Conservation (phyloP, 2,797 vertebrate species). For the Acomys russatus region DNA sequence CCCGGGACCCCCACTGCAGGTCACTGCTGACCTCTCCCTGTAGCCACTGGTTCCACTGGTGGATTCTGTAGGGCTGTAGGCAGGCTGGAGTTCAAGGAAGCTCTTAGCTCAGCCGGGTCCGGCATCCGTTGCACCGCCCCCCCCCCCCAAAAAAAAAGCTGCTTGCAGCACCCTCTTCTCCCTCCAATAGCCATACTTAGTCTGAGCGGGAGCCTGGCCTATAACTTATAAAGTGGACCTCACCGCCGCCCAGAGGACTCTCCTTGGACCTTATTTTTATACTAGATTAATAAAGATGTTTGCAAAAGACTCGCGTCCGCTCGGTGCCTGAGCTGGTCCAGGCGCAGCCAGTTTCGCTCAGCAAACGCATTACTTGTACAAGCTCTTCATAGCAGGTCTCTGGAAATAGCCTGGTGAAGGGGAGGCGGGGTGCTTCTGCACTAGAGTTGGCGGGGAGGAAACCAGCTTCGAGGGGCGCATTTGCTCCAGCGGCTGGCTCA, state of each 20-base stretch:
- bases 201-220: slow-evolving; percentile 67
- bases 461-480: neutral
- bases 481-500: neutral
- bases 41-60: slow-evolving; percentile 81
- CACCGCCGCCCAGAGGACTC: neutral
- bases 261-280: slow-evolving; percentile 83
- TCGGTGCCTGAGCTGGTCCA: neutral
- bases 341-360: neutral
- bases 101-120: slow-evolving; percentile 66
- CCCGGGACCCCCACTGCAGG: slow-evolving; percentile 91
- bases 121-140: neutral
- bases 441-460: slow-evolving; percentile 34
- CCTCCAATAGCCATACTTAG: slow-evolving; percentile 70
- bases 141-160: neutral
- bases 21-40: slow-evolving; percentile 94
- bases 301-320: slow-evolving; percentile 68
- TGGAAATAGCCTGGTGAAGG: slow-evolving; percentile 33
- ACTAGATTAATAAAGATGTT: slow-evolving; percentile 84
- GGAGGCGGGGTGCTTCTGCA: slow-evolving; percentile 68
- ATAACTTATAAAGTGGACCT: slow-evolving; percentile 77
- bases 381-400: slow-evolving; percentile 41
- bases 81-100: slow-evolving; percentile 21
- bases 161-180: slow-evolving; percentile 21
- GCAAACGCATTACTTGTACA: slow-evolving; percentile 63
- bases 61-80: slow-evolving; percentile 14